Base-by-base conservation (phyloP, 1,140 invertebrate genomes). In the Copidosoma floridanum region DNA sequence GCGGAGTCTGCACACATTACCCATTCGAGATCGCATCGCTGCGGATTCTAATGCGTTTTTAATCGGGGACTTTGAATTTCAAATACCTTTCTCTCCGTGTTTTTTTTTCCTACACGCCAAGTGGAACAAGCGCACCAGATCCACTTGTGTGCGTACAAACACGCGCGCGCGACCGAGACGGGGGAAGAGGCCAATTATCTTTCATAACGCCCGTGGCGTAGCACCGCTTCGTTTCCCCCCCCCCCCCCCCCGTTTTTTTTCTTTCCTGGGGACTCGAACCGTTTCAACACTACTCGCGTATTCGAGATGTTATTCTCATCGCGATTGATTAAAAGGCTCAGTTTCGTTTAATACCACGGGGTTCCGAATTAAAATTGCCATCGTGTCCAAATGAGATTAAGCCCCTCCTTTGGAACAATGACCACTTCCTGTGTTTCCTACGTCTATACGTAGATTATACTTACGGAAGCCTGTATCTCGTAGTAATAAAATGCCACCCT, bases 31-130 rank as follows among this genome's bases (percentile, higher is more conserved):
- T 61, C 54, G 44, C 54, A 68, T 66, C 43, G 65, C 63, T n/a
- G n/a, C 60, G 68, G 60, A 67, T 67, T 65, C 68, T 77, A 77
- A 79, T 77, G 76, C 55, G 72, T 75, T 75, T 78, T 79, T 79
- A 78, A 77, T 78, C 73, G 73, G 63, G 62, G 64, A 71, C 67
- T 77, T 77, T 77, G 73, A 78, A 79, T 74, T 77, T 77, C 69
- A 76, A 77, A 77, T n/a, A n/a, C n/a, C n/a, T n/a, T n/a, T 77
- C 60, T 65, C 71, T 71, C 73, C 68, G 72, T 65, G 65, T 66
- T 18, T 37, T 38, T 37, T 48, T 44, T 40, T 27, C 50, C 29
- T 26, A 43, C 37, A 18, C 24, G 29, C 52, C 10, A 24, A 38
- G 16, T 48, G 58, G 35, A 54, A 52, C 57, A 4, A 20, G 16